Evolutionary conservation across 2,888 invertebrate species (phyloP).

Genomic region (Epistrophella euchroma): DNA sequence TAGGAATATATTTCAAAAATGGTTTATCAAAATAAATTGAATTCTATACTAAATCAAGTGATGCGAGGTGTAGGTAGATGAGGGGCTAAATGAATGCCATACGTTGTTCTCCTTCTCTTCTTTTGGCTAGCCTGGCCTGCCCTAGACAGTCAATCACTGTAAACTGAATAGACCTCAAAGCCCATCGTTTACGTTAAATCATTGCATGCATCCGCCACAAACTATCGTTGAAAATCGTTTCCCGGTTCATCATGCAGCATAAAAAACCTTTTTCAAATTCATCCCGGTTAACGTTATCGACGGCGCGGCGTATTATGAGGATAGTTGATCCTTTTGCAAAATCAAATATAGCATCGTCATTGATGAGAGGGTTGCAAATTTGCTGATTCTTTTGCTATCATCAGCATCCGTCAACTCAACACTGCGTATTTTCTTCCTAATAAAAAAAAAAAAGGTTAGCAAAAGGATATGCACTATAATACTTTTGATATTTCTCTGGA

Average conservation of each 20-base stretch:
- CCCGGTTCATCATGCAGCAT: not conserved
- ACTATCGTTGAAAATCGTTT: not conserved
- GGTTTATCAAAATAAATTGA: not conserved
- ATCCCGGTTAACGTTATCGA: not conserved
- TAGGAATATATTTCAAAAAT: too few species aligned
- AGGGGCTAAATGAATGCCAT: slow-evolving; percentile 14
- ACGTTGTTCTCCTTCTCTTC: not conserved
- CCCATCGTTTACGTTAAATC: slow-evolving; percentile 10
- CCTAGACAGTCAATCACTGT: not conserved
- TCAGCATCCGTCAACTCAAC: slow-evolving; percentile 5
- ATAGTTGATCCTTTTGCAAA: slow-evolving; percentile 29
- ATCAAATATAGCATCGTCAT: slow-evolving; percentile 7
- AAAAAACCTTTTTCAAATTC: slow-evolving; percentile 8
- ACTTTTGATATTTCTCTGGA: not conserved
- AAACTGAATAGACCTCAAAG: slow-evolving; percentile 13
- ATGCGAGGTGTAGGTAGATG: not conserved
- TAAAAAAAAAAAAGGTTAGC: slow-evolving; percentile 38
- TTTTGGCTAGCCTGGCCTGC: not conserved
- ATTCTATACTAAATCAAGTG: not conserved
- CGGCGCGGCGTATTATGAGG: not conserved
- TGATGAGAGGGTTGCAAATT: slow-evolving; percentile 51
- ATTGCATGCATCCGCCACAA: slow-evolving; percentile 1
- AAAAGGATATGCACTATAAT: slow-evolving; percentile 1
- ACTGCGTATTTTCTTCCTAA: slow-evolving; percentile 33
- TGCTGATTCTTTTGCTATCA: slow-evolving; percentile 21